phyloP scores from a whole-genome alignment of 2,888 invertebrate species.

The Cremastinae sp. region DNA sequence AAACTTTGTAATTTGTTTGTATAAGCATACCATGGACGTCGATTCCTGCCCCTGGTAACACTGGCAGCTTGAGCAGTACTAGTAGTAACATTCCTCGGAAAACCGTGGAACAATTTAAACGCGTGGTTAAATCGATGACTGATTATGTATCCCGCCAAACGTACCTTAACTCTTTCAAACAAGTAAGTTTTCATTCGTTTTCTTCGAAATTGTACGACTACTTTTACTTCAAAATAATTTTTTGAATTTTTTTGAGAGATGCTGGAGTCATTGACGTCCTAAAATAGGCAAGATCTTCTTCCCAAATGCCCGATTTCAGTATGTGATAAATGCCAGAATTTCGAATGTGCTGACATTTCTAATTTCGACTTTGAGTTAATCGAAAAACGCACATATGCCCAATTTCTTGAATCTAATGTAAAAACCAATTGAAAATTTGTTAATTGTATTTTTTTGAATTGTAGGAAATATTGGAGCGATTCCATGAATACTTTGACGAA shows the following conservation, averaged over 20 bases:
- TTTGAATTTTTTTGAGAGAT: constrained; percentile 71
- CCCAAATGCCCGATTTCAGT: constrained; percentile 61
- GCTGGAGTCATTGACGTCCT: constrained; percentile 80
- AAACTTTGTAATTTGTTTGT: too few relatives aligned
- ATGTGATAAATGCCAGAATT: constrained; percentile 46
- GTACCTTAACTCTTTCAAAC: constrained; percentile 77
- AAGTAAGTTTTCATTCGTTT: constrained; percentile 73
- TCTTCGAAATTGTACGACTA: too few relatives aligned
- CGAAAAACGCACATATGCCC: constrained; percentile 68
- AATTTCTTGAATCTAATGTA: constrained; percentile 29
- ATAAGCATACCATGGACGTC: constrained; percentile 73
- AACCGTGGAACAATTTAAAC: constrained; percentile 77
- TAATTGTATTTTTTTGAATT: constrained; percentile 40
- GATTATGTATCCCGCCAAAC: constrained; percentile 71
- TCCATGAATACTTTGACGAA: constrained; percentile 70
- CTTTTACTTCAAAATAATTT: neutral
- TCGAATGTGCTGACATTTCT: constrained; percentile 61
- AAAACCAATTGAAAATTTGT: neutral
- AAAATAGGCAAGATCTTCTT: constrained; percentile 77
- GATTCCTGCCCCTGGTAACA: constrained; percentile 36
- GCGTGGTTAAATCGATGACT: constrained; percentile 78
- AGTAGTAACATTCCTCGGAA: constrained; percentile 68
- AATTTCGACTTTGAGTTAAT: constrained; percentile 54
- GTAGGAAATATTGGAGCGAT: constrained; percentile 66
- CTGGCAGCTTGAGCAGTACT: constrained; percentile 43